These are phyloP conservation scores for Chrysopa pallens DNA, from an alignment of 1,140 invertebrate species.

Conservation along the genomic window DNA sequence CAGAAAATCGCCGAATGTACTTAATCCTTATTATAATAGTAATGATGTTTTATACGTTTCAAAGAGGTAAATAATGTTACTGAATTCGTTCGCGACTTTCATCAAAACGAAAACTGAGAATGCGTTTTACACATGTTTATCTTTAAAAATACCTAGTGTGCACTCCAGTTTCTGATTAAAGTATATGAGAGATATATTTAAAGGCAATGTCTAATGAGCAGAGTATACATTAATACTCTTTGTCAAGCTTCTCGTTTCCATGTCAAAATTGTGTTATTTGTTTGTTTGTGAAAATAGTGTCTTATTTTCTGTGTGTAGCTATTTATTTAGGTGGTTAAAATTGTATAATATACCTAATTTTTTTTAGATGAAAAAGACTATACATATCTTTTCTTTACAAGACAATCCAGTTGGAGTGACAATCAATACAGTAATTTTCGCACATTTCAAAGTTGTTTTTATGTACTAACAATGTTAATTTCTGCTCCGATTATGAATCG, in stretches of 20 bases:
- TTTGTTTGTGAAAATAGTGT: background rate
- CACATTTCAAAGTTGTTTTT: slow-evolving; percentile 45
- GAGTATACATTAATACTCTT: no score
- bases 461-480: slow-evolving; percentile 41
- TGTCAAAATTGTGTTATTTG: background rate
- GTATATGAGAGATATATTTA: no score
- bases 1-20: slow-evolving; percentile 32
- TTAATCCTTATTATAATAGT: slow-evolving; percentile 42
- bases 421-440: slow-evolving; percentile 42
- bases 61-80: slow-evolving; percentile 34
- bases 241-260: background rate
- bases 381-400: slow-evolving; percentile 43
- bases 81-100: no score
- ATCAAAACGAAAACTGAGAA: no score
- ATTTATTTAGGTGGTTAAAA: no score
- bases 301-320: no score
- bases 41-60: slow-evolving; percentile 60
- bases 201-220: no score
- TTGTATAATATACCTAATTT: slow-evolving; percentile 2
- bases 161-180: no score
- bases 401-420: slow-evolving; percentile 46
- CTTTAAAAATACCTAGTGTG: no score
- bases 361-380: slow-evolving; percentile 48
- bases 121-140: no score
- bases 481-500: slow-evolving; percentile 49